These are phyloP conservation scores for Vannuccia rotundouncinata DNA, from an alignment of 2,888 invertebrate genomes.

Conservation along the genomic window DNA sequence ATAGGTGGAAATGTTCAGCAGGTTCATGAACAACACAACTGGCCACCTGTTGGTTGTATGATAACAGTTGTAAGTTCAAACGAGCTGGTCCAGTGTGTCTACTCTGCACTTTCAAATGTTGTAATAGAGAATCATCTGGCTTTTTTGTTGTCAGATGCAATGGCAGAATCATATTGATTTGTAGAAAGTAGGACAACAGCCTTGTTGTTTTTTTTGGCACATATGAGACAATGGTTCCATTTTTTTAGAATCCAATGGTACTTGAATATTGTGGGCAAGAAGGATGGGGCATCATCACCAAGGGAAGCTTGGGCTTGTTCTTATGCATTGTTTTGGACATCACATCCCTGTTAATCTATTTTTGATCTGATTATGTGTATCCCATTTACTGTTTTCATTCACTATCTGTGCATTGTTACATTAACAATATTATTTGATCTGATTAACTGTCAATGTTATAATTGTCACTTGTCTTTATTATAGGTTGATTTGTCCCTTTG, in stretches of 20 bases:
- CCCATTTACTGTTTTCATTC: too few relatives aligned
- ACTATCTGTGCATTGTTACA: too few relatives aligned
- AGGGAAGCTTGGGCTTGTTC: conserved; percentile 8
- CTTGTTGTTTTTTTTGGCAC: conserved; percentile 18
- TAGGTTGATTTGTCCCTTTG: too few relatives aligned
- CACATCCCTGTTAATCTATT: too few relatives aligned
- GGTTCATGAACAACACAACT: not conserved
- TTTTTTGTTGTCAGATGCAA: not conserved
- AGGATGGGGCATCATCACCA: conserved; percentile 8
- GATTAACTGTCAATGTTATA: too few relatives aligned
- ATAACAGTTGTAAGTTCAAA: not conserved
- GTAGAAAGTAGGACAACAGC: conserved; percentile 1
- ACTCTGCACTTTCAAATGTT: not conserved
- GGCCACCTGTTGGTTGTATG: not conserved
- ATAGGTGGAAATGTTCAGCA: not conserved
- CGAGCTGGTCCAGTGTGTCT: not conserved
- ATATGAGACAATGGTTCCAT: conserved; percentile 30
- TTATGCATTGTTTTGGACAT: conserved; percentile 1
- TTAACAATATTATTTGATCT: too few relatives aligned
- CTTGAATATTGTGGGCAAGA: conserved; percentile 14
- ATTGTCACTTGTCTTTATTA: too few relatives aligned
- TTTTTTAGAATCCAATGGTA: conserved; percentile 14
- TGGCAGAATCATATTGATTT: not conserved
- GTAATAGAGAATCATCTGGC: conserved; percentile 6
- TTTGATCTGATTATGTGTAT: too few relatives aligned